Base-by-base conservation (phyloP, 2,113 vertebrate species). In the Zosterops pallidus region DNA sequence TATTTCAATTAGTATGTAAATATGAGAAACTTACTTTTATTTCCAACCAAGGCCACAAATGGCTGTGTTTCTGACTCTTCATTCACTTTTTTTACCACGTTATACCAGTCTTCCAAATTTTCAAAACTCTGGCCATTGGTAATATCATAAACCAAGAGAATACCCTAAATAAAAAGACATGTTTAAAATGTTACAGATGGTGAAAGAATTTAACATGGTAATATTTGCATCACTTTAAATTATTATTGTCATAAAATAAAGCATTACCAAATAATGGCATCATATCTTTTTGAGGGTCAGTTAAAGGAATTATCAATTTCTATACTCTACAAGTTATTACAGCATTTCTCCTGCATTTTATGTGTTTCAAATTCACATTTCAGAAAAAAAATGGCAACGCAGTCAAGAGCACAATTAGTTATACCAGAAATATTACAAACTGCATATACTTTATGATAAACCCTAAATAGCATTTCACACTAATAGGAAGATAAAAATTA, bases 51-150 rank as follows among this genome's bases (percentile, higher is more conserved):
- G 23, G 98, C 98, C 90, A 99, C 88, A n/a, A 99, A 98, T 9
- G 99, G 99, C 92, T 98, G 98, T 88, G 97, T 97, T 89, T 99
- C 99, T 35, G 98, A 98, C 67, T 99, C 99, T 94, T 99, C 99
- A 9, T 98, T 99, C 93, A 98, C 98, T 96, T 99, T 99, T 97
- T 99, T 99, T 94, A 99, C 98, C 97, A 98, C 98, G 83, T 97
- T 97, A 96, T 98, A 98, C 99, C 99, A 99, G 93, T 99, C 99
- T 98, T 99, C 99, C 91, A 99, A 98, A 97, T 99, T 99, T 98
- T 99, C 99, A 98, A 99, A 99, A 97, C 99, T 99, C 96, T 99
- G 99, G 95, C 98, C 98, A 94, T 99, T 99, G 89, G 99, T 99
- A 97, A 99, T 99, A 90, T 99, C 99, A 89, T 99, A 99, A n/a